These are phyloP conservation scores for Silurus asotus DNA, from an alignment of 2,113 vertebrate species.

Conservation along the genomic window DNA sequence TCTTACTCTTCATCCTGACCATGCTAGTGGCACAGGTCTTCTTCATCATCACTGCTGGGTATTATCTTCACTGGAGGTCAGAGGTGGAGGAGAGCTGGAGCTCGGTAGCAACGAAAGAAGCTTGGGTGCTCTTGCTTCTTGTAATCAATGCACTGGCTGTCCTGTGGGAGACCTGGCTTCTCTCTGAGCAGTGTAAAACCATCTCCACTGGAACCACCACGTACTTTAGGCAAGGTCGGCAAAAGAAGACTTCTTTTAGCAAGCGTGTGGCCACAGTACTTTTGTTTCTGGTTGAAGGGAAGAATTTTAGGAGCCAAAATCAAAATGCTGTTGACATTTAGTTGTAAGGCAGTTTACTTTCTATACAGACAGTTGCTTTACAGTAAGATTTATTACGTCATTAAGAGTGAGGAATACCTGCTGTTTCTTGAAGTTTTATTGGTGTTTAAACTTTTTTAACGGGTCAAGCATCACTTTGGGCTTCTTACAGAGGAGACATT, in stretches of 20 bases:
- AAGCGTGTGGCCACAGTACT: constrained; percentile 61
- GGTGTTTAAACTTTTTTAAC: neutral
- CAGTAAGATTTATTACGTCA: neutral
- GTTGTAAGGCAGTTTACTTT: neutral
- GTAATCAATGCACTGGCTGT: constrained; percentile 69
- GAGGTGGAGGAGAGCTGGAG: constrained; percentile 42
- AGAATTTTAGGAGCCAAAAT: constrained; percentile 13
- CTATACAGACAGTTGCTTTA: neutral
- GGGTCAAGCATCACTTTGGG: neutral
- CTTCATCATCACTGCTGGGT: constrained; percentile 43
- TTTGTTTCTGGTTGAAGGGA: constrained; percentile 70
- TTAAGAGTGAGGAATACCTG: neutral
- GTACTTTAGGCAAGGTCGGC: constrained; percentile 64
- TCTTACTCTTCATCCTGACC: constrained; percentile 71
- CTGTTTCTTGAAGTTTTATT: neutral
- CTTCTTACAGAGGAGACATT: neutral
- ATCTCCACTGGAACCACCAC: constrained; percentile 71
- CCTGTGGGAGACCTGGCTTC: constrained; percentile 73
- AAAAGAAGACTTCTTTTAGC: constrained; percentile 48
- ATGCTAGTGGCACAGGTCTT: constrained; percentile 50
- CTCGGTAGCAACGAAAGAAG: constrained; percentile 61
- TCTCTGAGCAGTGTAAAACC: constrained; percentile 71
- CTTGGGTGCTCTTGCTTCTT: constrained; percentile 70
- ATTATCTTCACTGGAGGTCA: constrained; percentile 61
- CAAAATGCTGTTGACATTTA: constrained; percentile 36